Evolutionary conservation across 2,113 vertebrate genomes (phyloP), one percentile per base, ranked within the genome.

Genomic region (Xenopus borealis): DNA sequence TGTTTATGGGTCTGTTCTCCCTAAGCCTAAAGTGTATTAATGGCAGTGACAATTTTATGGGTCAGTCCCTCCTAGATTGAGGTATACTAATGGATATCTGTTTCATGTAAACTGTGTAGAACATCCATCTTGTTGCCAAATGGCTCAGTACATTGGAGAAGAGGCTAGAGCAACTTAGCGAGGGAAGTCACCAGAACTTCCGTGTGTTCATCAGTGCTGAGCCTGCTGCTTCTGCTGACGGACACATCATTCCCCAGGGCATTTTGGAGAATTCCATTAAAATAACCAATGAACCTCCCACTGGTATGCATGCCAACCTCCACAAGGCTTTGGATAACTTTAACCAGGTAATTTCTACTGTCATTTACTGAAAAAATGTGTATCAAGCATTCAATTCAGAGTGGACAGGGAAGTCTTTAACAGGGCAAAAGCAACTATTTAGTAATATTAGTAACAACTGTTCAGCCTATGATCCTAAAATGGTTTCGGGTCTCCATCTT

Each of bases 311-410:
- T 0, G 96, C 96, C 62, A 98, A 95, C 86, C 91, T 99, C 77
- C 97, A 98, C 91, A 95, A 94, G 80, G 94, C 97, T 44, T 88
- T 99, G 23, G 95, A 98, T 86, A 97, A 94, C 86, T 99, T 99
- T 85, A 95, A 79, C 81, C 97, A 98, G 96, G 97, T 98, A 82
- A 65, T 16, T 47, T 27, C 23, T 27, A 27, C 23, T 27, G 23
- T 27, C 23, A 27, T 27, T 27, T 27, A 27, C 96, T 98, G 82
- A 58, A 27, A 78, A 16, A 3, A 1, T 20, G 0, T 18, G 63
- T 1, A 7, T 5, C 57, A 0, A 0, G 57, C 20, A 16, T 12
- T 30, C 19, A 33, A 4, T 18, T 0, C 23, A 0, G 4, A 0
- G 9, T 12, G 9, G 23, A 23, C 18, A 11, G 0, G 0, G n/a